Conservation (phyloP, 92 coral and sea anemone species). For the Parazoanthus darwini region DNA sequence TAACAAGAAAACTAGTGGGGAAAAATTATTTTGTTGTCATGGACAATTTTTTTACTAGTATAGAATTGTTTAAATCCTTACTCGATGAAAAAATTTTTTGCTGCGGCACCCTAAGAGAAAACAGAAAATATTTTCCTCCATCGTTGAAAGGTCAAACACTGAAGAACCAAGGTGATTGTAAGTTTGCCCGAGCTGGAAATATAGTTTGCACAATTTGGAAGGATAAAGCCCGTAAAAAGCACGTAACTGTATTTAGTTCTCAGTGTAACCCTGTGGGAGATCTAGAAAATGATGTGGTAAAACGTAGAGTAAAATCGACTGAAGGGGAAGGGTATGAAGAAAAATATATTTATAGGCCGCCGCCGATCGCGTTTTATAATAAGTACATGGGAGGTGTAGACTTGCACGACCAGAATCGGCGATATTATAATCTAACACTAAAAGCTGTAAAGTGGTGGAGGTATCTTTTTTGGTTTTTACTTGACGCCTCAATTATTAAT, state of each 20-base stretch:
- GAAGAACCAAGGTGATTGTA: slow-evolving; percentile 42
- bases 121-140: slow-evolving; percentile 32
- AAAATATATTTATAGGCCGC: slow-evolving; percentile 36
- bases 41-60: slow-evolving; percentile 38
- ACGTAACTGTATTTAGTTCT: neutral
- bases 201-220: slow-evolving; percentile 27
- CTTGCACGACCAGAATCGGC: slow-evolving; percentile 34
- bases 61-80: slow-evolving; percentile 12
- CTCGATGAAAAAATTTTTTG: slow-evolving; percentile 24
- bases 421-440: slow-evolving; percentile 16
- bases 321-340: slow-evolving; percentile 34
- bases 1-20: slow-evolving; percentile 24
- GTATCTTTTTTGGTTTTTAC: slow-evolving; percentile 21
- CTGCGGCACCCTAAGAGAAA: slow-evolving; percentile 40
- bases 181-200: slow-evolving; percentile 39
- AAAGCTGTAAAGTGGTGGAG: slow-evolving; percentile 33
- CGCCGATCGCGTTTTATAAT: slow-evolving; percentile 37
- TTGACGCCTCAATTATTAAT: slow-evolving; percentile 21
- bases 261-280: slow-evolving; percentile 40
- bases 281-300: slow-evolving; percentile 24
- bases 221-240: slow-evolving; percentile 25
- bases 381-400: slow-evolving; percentile 43
- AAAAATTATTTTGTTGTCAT: slow-evolving; percentile 32
- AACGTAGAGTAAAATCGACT: slow-evolving; percentile 33
- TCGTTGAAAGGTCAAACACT: slow-evolving; percentile 33